phyloP scores from a whole-genome alignment of 2,797 vertebrate species.

The Cephalopachus bancanus region DNA sequence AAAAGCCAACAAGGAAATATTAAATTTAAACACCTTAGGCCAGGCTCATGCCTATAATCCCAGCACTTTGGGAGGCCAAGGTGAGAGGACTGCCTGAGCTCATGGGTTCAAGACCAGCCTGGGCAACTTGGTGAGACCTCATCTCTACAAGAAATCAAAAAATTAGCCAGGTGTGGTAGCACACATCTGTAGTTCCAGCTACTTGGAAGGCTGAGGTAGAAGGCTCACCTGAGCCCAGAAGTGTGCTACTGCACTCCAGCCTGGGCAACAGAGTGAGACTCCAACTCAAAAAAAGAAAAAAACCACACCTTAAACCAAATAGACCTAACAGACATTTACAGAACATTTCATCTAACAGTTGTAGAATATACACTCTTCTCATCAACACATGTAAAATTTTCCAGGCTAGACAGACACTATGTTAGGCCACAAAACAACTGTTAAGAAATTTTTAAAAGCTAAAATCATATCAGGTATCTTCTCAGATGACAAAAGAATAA shows the following conservation, averaged over 20 bases:
- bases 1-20: neutral
- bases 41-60: too few species aligned
- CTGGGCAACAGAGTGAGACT: too few species aligned
- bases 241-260: too few species aligned
- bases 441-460: neutral
- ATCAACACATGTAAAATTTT: neutral
- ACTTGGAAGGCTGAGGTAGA: too few species aligned
- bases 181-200: too few species aligned
- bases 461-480: neutral
- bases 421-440: neutral
- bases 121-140: too few species aligned
- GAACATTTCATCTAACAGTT: neutral
- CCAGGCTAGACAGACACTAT: neutral
- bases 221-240: too few species aligned
- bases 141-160: too few species aligned
- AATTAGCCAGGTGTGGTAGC: too few species aligned
- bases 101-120: too few species aligned
- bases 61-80: too few species aligned
- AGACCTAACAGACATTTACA: neutral
- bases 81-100: too few species aligned
- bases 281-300: neutral
- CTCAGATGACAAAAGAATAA: neutral
- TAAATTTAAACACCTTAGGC: neutral
- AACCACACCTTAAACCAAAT: neutral
- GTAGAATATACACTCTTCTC: neutral